Evolutionary conservation across 2,113 vertebrate genomes (phyloP).

Genomic region (Peucedramus taeniatus): DNA sequence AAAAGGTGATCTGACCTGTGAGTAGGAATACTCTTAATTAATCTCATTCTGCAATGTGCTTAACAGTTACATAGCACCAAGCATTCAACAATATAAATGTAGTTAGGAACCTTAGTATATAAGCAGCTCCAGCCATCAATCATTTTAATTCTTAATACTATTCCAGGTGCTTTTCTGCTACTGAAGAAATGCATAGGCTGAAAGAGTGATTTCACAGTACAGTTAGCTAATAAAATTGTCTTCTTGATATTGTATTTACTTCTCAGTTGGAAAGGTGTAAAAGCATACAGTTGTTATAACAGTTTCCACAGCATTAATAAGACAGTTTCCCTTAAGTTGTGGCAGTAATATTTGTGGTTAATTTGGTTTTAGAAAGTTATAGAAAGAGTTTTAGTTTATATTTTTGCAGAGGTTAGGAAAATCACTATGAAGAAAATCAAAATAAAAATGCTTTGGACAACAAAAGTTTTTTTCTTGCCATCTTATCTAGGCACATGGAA

Average conservation of each 20-base stretch:
- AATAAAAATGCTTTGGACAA: background rate
- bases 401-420: background rate
- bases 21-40: background rate
- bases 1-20: constrained; percentile 37
- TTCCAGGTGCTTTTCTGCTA: background rate
- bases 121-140: background rate
- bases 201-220: background rate
- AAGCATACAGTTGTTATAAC: background rate
- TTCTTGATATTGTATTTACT: background rate
- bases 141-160: background rate
- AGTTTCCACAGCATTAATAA: background rate
- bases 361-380: background rate
- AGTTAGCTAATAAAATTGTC: background rate
- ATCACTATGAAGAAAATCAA: background rate
- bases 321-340: background rate
- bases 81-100: background rate
- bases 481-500: background rate
- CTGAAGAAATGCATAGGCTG: background rate
- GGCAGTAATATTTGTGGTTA: background rate
- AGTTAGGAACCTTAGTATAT: background rate
- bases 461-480: fast-evolving
- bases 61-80: background rate
- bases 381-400: background rate
- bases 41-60: background rate
- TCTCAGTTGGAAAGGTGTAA: background rate